Evolutionary conservation across 2,113 vertebrate species (phyloP), one percentile per base, ranked within the genome.

Genomic region (Eupsittula cactorum): DNA sequence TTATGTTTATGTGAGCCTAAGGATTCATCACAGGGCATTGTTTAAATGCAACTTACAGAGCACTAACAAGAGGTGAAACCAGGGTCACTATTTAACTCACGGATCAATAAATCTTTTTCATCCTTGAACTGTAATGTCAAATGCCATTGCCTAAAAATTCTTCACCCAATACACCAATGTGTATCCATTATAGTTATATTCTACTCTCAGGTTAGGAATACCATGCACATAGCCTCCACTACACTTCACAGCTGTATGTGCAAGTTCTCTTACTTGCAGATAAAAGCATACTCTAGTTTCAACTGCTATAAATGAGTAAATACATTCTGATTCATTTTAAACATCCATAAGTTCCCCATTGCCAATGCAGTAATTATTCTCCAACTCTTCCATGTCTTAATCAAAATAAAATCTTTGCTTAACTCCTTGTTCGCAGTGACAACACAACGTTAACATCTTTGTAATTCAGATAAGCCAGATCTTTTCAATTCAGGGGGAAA

Each of bases 31-130:
- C 0, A 0, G n/a, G 62, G 46, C 21, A 46, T 17, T 67, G 68
- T 83, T 82, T 59, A 79, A 93, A 67, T n/a, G 46, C 64, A 89
- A 81, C 74, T 75, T 92, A 68, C 19, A 86, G 33, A 95, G 70
- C 69, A 96, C 63, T 95, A 85, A 94, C 65, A 84, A 77, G 82
- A 73, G 70, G 92, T 95, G 47, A 97, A 95, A 95, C 23, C 49
- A 27, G 73, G 78, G 74, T 97, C 86, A 97, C 81, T 75, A 24
- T 83, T 97, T 97, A 97, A 97, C 86, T 91, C 69, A 55, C 3
- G 5, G 86, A 95, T 96, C 87, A 96, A 84, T 95, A 96, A 91
- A 95, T 95, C 81, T 95, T 96, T 95, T 95, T 89, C 90, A 91
- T 94, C 79, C 68, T 97, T 98, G 93, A 98, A 96, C 63, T 93